Percentiles rank a stretch among this genome's conserved stretches.
These are phyloP conservation scores for Pollenia griseotomentosa DNA, from an alignment of 2,888 invertebrate species.

Conservation along the genomic window DNA sequence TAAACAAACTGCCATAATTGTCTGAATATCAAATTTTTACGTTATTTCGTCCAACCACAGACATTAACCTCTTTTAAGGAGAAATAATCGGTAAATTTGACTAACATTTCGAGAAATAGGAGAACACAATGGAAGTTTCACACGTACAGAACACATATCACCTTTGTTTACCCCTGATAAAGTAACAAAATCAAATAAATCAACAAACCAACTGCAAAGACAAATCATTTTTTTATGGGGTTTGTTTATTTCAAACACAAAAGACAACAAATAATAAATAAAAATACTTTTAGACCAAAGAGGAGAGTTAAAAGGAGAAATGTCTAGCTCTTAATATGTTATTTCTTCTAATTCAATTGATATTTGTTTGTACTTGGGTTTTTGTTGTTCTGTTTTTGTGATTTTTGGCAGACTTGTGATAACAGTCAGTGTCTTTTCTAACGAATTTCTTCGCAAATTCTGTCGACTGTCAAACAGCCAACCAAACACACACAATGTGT, in stretches of 20 bases:
- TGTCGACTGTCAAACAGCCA: conserved; percentile 10
- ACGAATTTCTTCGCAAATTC: conserved; percentile 17
- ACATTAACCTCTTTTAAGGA: neutral
- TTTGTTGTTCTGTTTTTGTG: conserved; percentile 1
- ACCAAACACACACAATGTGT: conserved; percentile 20
- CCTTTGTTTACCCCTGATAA: neutral
- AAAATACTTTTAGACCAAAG: neutral
- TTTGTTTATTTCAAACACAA: conserved; percentile 27
- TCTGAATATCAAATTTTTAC: neutral
- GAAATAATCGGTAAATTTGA: conserved; percentile 7
- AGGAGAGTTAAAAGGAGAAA: conserved; percentile 50
- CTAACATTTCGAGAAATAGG: conserved; percentile 1
- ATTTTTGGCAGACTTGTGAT: conserved; percentile 41
- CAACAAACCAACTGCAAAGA: conserved; percentile 43
- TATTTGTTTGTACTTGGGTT: neutral
- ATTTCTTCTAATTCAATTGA: conserved; percentile 19
- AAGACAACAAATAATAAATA: conserved; percentile 28
- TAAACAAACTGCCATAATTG: neutral
- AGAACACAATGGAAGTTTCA: neutral
- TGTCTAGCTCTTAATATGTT: conserved; percentile 52
- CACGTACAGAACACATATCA: neutral
- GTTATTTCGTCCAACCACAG: neutral
- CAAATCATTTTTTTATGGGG: neutral
- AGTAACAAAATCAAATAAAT: conserved; percentile 11
- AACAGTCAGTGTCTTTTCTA: conserved; percentile 44